A percentile compares a stretch with the other conserved stretches of the same genome.
phyloP scores from a whole-genome alignment of 1,140 invertebrate genomes.

The Limonius californicus region DNA sequence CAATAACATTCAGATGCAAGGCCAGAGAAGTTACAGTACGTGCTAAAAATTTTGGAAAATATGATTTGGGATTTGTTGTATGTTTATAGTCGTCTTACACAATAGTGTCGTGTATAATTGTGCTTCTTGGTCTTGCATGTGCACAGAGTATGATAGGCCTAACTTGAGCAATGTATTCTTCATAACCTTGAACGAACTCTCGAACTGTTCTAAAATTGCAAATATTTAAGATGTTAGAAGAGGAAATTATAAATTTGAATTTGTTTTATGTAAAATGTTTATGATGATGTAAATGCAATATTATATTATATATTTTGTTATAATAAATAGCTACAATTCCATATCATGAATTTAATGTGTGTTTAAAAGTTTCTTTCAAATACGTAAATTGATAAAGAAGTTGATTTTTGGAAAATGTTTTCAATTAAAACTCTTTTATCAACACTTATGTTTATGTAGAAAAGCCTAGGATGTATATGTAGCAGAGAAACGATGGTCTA shows the following conservation, averaged over 20 bases:
- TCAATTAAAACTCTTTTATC: too few relatives aligned
- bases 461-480: too few relatives aligned
- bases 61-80: not conserved
- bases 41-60: not conserved
- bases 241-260: not conserved
- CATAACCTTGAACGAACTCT: not conserved
- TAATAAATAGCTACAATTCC: too few relatives aligned
- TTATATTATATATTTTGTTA: too few relatives aligned
- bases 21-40: not conserved
- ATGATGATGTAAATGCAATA: too few relatives aligned
- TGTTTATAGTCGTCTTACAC: constrained; percentile 1
- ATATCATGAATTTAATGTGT: too few relatives aligned
- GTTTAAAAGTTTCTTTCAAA: too few relatives aligned
- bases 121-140: not conserved
- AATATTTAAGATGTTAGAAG: not conserved
- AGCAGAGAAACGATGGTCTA: too few relatives aligned
- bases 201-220: not conserved
- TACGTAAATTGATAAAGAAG: too few relatives aligned
- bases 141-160: not conserved
- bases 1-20: not conserved
- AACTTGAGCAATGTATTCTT: not conserved
- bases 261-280: not conserved
- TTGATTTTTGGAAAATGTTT: too few relatives aligned
- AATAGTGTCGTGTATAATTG: not conserved
- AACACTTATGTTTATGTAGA: too few relatives aligned